phyloP scores from a whole-genome alignment of 2,113 vertebrate species.

The Albula goreensis region DNA sequence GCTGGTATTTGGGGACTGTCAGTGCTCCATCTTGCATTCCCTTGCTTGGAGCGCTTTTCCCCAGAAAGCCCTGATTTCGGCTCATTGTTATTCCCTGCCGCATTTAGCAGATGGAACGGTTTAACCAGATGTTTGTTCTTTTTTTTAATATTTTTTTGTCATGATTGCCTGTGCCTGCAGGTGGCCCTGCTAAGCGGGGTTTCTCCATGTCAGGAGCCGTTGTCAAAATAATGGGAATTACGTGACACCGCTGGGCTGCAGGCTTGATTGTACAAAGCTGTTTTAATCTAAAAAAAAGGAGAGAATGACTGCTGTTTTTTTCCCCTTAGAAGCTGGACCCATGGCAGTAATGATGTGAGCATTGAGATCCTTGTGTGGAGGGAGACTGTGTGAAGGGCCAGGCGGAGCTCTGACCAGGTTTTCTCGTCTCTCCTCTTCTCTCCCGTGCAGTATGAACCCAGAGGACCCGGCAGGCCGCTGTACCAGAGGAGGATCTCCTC shows the following conservation, averaged over 20 bases:
- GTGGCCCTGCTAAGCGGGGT: background rate
- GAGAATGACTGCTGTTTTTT: background rate
- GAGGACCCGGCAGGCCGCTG: slow-evolving; percentile 96
- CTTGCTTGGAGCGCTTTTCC: background rate
- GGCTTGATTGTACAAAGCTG: background rate
- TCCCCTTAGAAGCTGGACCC: background rate
- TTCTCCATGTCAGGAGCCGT: background rate
- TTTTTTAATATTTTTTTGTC: background rate
- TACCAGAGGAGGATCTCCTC: slow-evolving; percentile 98
- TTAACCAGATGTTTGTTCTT: background rate
- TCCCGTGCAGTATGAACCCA: slow-evolving; percentile 87
- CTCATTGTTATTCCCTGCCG: background rate
- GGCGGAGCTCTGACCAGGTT: background rate
- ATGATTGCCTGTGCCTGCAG: background rate
- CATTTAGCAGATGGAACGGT: background rate
- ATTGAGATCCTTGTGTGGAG: too few species aligned
- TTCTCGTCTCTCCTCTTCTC: background rate
- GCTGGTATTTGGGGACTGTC: background rate
- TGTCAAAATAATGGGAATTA: background rate
- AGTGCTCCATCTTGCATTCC: background rate
- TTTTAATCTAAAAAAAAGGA: background rate
- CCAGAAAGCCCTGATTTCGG: background rate
- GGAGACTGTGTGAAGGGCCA: background rate
- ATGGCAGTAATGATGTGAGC: background rate
- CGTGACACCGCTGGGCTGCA: background rate